Evolutionary conservation across 2,113 vertebrate species (phyloP), one percentile per base, ranked within the genome.

Genomic region (Neodon shergylaensis): DNA sequence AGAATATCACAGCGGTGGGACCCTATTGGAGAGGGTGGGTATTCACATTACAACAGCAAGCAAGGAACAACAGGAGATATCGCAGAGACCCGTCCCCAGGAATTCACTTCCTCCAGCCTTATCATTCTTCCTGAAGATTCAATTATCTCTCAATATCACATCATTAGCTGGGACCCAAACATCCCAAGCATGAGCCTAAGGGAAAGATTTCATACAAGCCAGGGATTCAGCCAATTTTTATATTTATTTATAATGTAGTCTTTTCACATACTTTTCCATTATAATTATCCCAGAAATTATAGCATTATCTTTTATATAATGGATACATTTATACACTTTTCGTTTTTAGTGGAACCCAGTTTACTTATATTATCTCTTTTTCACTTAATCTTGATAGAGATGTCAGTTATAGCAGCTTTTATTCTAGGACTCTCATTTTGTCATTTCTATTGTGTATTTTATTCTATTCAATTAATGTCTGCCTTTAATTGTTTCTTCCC

Each of bases 391-490:
- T 54, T 94, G 65, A 82, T 22, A 94, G 61, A 88, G 3, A 26
- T 66, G 79, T 81, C 33, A 39, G 24, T 79, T 90, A 91, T 39
- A 82, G 93, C 44, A 90, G 3, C 65, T 92, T 92, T 94, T 84
- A 95, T 92, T 76, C 82, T 76, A 72, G 54, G 66, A 68, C 0
- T 49, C 89, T 81, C 7, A 92, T 39, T 66, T 77, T 91, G 36
- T 61, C n/a, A 61, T 89, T 92, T 63, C 28, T 63, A 49, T 22
- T 83, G 19, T 24, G 44, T 2, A 42, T 92, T 86, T 82, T 74
- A 88, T 2, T 84, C 21, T 12, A 79, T 81, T 79, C 94, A 81
- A 95, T 79, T 92, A 81, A 68, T 54, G 95, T 91, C 58, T 93
- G 31, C 44, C 8, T 49, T 12, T 74, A 88, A 68, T 85, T 54